Base-by-base conservation (phyloP, 1,140 invertebrate genomes). In the Drosophila albomicans region DNA sequence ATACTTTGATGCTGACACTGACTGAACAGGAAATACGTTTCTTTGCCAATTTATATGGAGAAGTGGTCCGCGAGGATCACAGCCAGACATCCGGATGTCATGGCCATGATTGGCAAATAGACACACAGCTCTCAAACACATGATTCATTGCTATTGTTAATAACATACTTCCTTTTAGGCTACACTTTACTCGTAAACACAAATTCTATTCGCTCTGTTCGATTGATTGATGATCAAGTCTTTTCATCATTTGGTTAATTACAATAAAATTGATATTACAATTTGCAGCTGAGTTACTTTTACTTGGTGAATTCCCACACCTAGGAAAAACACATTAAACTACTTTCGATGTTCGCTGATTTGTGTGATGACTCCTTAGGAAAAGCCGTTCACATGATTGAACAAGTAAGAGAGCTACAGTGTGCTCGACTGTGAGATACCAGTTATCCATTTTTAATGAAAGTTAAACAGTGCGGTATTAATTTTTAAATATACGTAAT, bases 11-110 rank as follows among this genome's bases (percentile, higher is more conserved):
- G 49, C 49, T 86, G 49, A 86, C 75, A 2, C 75, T 86, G 13
- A 73, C 79, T 16, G 82, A 87, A 5, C 70, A 87, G 79, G 82
- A 86, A 43, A 75, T 84, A 15, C 56, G 82, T 15, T 59, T 70
- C 15, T 86, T 86, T 16, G 71, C 81, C 2, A 64, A 79, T 45
- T 61, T 86, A 2, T 73, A 70, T 13, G 49, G 65, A 7, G 82
- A 79, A 13, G 32, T 56, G 5, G 41, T 52, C 10, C 65, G 56
- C 8, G 65, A 69, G 6, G 43, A 62, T 48, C 64, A 28, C 7
- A 46, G 56, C 5, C 54, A 38, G 15, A 52, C 52, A 38, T 35
- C 41, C 1, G 41, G 49, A 38, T 41, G 13, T 62, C 8, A 32
- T 35, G 46, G 48, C 25, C 46, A 45, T 20, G 25, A 43, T 70